A percentile compares a stretch with the other conserved stretches of the same genome.
These are phyloP conservation scores for Zosterops lateralis DNA, from an alignment of 2,113 vertebrate species.

Conservation along the genomic window DNA sequence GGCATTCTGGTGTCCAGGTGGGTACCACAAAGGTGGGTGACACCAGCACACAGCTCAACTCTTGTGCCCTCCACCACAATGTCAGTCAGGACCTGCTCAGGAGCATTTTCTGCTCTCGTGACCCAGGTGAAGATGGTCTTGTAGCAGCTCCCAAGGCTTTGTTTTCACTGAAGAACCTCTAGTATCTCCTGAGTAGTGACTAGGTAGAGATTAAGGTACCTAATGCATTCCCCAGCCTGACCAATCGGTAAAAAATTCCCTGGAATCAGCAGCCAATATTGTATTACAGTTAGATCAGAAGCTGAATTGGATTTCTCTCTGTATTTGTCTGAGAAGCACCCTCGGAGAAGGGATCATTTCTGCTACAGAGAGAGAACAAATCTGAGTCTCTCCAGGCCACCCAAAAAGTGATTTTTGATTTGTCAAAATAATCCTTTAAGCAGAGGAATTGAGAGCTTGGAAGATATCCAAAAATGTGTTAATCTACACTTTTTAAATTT, in stretches of 20 bases:
- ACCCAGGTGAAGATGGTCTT: background rate
- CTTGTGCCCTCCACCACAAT: background rate
- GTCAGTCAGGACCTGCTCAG: background rate
- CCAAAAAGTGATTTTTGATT: conserved; percentile 51
- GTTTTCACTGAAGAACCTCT: background rate
- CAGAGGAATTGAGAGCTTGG: conserved; percentile 24
- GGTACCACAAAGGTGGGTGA: background rate
- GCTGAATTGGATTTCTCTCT: background rate
- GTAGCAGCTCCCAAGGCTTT: background rate
- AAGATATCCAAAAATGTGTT: conserved; percentile 46
- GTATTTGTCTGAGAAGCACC: background rate
- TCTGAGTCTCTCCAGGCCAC: background rate
- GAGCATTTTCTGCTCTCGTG: background rate
- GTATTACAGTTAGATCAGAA: background rate
- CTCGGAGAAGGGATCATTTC: background rate
- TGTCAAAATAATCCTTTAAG: conserved; percentile 46
- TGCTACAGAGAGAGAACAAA: background rate
- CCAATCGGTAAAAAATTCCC: background rate
- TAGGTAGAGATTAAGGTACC: background rate
- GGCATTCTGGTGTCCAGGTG: background rate
- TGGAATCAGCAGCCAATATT: background rate
- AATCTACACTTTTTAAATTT: conserved; percentile 45
- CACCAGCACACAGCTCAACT: background rate
- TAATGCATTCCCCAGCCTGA: background rate
- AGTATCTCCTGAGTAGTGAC: background rate